A percentile compares a stretch with the other conserved stretches of the same genome.
Conservation (phyloP, 2,888 invertebrate genomes). For the Epsilonema sp. region DNA sequence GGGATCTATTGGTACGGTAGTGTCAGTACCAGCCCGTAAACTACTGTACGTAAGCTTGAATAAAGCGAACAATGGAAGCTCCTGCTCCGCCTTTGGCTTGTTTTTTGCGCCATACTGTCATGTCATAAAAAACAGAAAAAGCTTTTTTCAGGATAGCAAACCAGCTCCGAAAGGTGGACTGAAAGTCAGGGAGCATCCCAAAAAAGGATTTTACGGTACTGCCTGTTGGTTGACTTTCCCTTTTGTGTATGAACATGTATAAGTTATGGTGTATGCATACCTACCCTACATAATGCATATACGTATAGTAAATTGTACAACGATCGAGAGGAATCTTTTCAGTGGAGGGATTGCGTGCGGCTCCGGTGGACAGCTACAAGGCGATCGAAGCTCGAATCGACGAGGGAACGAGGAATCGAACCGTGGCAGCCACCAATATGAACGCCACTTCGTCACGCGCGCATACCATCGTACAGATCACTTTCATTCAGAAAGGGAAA, state of each 20-base stretch:
- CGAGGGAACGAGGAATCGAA: slow-evolving; percentile 39
- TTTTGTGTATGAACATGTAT: too few species aligned
- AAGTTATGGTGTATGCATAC: too few species aligned
- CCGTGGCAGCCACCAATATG: slow-evolving; percentile 41
- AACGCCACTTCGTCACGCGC: slow-evolving; percentile 40
- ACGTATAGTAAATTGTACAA: slow-evolving; percentile 1
- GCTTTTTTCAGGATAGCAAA: too few species aligned
- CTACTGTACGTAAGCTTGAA: too few species aligned
- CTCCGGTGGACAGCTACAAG: slow-evolving; percentile 32
- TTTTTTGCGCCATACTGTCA: too few species aligned
- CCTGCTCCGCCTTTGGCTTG: too few species aligned
- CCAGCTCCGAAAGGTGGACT: slow-evolving; percentile 32
- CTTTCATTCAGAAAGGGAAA: slow-evolving; percentile 39
- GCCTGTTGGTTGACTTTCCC: too few species aligned
- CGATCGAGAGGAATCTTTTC: slow-evolving; percentile 11
- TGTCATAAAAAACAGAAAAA: too few species aligned
- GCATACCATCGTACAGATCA: slow-evolving; percentile 40
- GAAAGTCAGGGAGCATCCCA: slow-evolving; percentile 40
- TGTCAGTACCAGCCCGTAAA: too few species aligned
- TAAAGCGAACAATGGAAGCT: too few species aligned
- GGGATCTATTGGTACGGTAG: slow-evolving; percentile 36
- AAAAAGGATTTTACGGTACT: slow-evolving; percentile 40
- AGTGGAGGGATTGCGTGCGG: slow-evolving; percentile 37
- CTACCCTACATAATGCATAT: slow-evolving; percentile 1
- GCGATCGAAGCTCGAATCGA: slow-evolving; percentile 38